phyloP scores from a whole-genome alignment of 2,888 invertebrate species.

The Scaptomyza cyrtandrae region DNA sequence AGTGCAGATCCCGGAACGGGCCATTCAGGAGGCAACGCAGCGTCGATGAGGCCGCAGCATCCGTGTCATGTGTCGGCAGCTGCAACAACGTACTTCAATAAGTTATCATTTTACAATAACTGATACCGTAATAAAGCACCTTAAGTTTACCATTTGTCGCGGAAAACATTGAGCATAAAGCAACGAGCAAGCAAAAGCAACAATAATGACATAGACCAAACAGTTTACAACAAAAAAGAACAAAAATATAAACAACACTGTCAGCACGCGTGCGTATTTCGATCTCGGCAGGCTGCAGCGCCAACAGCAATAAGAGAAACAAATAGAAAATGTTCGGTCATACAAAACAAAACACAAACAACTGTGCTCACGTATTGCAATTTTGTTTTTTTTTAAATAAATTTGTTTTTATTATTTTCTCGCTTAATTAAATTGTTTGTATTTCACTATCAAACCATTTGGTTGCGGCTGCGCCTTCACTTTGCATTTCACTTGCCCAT shows the following conservation, averaged over 20 bases:
- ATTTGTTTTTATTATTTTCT: constrained; percentile 1
- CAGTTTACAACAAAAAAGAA: constrained; percentile 6
- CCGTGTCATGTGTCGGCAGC: constrained; percentile 76
- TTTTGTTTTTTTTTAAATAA: background rate
- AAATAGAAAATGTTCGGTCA: background rate
- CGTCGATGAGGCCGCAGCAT: constrained; percentile 34
- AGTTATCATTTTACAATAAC: constrained; percentile 1
- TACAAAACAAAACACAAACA: constrained; percentile 22
- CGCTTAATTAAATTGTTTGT: constrained; percentile 48
- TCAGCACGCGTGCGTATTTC: constrained; percentile 60
- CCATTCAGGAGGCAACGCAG: background rate
- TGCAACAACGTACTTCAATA: constrained; percentile 50
- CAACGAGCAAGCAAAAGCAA: constrained; percentile 15
- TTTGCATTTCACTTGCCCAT: constrained; percentile 50
- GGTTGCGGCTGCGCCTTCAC: constrained; percentile 60
- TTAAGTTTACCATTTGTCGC: constrained; percentile 77
- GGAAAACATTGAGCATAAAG: constrained; percentile 72
- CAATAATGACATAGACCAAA: constrained; percentile 31
- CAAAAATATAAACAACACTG: constrained; percentile 17
- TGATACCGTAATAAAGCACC: constrained; percentile 41
- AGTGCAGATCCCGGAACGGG: constrained; percentile 82
- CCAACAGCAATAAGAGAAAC: constrained; percentile 5
- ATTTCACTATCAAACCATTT: constrained; percentile 41
- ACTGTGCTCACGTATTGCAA: constrained; percentile 13
- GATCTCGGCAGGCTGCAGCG: constrained; percentile 28